phyloP scores from a whole-genome alignment of 2,797 vertebrate species.

The Novumbra hubbsi region DNA sequence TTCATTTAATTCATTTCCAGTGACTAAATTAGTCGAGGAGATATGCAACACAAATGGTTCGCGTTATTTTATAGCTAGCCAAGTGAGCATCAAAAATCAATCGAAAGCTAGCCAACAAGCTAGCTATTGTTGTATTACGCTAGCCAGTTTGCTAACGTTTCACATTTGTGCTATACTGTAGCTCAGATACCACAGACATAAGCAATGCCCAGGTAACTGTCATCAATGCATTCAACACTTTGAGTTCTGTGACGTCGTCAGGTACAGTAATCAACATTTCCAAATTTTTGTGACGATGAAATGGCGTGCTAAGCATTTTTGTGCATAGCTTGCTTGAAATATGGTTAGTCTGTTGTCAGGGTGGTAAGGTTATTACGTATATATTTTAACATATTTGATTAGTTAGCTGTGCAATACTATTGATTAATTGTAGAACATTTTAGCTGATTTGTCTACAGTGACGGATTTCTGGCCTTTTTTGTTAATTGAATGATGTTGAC shows the following conservation, averaged over 20 bases:
- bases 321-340: not conserved
- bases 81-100: not conserved
- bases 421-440: not conserved
- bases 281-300: not conserved
- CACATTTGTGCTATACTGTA: not conserved
- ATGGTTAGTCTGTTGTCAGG: not conserved
- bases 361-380: not conserved
- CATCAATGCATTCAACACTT: conserved; percentile 10
- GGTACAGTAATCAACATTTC: not conserved
- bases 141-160: not conserved
- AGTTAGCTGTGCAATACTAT: not conserved
- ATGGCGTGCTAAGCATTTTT: not conserved
- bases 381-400: not conserved
- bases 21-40: not conserved
- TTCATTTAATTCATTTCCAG: not conserved
- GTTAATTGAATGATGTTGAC: not conserved
- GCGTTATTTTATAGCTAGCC: not conserved
- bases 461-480: not conserved
- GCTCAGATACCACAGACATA: not conserved
- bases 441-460: not conserved
- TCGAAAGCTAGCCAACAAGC: not conserved
- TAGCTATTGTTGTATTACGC: not conserved
- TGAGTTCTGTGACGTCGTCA: not conserved
- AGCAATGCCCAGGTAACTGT: conserved; percentile 11
- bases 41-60: not conserved